Evolutionary conservation across 2,113 vertebrate species (phyloP), one percentile per base, ranked within the genome.

Genomic region (Pleuronectes platessa): DNA sequence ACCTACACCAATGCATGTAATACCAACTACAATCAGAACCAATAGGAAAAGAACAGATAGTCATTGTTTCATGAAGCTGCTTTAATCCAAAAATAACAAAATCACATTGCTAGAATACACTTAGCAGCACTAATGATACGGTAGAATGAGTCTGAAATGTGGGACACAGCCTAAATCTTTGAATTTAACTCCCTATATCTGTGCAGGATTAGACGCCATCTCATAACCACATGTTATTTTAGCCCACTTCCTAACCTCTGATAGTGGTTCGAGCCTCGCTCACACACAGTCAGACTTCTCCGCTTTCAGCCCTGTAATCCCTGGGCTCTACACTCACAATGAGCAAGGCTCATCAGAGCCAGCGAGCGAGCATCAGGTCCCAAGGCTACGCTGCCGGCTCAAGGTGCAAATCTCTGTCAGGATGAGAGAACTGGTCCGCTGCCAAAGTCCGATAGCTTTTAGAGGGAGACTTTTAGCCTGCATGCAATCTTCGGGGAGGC

Each of bases 301-400:
- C 78, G 77, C 89, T 93, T 93, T 90, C 90, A 90, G 79, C 61
- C 61, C 63, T 40, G 79, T 93, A 93, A 94, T 93, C 92, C 92
- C 84, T 47, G 71, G 83, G 91, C 89, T 92, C 87, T 88, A 45
- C 74, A 12, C 86, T 85, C 87, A 90, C 88, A 93, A 91, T 88
- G 86, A 87, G 61, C 77, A 82, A 14, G 15, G 15, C 17, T 49
- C 86, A 77, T 84, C 86, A 89, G 84, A 90, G 82, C 74, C 74
- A 66, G 56, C 24, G 78, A 73, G 78, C 67, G 9, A 78, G 81
- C 66, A 35, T 74, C 68, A 42, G 61, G 83, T 82, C 91, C 86
- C 75, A 42, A 56, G 86, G 90, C 88, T 84, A 71, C 2, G 85
- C 86, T 85, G 90, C 86, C 84, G 82, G 80, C 81, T 83, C 74